phyloP scores from a whole-genome alignment of 2,888 invertebrate genomes.

The Odontocerum albicorne region DNA sequence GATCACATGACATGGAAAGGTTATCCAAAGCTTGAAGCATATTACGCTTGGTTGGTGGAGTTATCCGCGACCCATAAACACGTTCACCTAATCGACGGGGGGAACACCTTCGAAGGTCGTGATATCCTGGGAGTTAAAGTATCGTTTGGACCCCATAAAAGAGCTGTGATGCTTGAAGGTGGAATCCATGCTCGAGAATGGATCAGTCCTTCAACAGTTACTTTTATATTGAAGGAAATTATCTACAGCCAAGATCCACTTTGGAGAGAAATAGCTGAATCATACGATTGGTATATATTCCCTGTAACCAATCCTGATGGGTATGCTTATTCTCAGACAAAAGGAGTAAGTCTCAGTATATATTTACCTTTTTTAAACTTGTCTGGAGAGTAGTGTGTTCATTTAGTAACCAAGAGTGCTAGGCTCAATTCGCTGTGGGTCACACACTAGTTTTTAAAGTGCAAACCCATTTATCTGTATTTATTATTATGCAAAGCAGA shows the following conservation, averaged over 20 bases:
- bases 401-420: too few relatives aligned
- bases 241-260: slow-evolving; percentile 59
- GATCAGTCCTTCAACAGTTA: slow-evolving; percentile 71
- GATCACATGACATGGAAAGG: slow-evolving; percentile 56
- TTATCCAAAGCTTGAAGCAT: slow-evolving; percentile 61
- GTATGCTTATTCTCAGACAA: slow-evolving; percentile 69
- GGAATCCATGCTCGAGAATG: slow-evolving; percentile 71
- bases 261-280: slow-evolving; percentile 61
- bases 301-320: slow-evolving; percentile 77
- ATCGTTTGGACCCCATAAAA: slow-evolving; percentile 48
- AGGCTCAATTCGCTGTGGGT: too few relatives aligned
- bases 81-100: slow-evolving; percentile 56
- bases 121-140: slow-evolving; percentile 60
- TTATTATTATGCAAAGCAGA: too few relatives aligned
- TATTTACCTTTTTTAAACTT: too few relatives aligned
- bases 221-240: slow-evolving; percentile 72
- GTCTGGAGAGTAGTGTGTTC: too few relatives aligned
- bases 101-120: slow-evolving; percentile 61
- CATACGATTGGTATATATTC: slow-evolving; percentile 74
- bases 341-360: too few relatives aligned
- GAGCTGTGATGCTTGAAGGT: slow-evolving; percentile 65
- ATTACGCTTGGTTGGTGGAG: slow-evolving; percentile 61
- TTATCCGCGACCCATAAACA: slow-evolving; percentile 49
- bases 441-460: too few relatives aligned
- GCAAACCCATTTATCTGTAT: too few relatives aligned